These are phyloP conservation scores for Cerceris ruficornis DNA, from an alignment of 2,888 invertebrate species.

Conservation along the genomic window DNA sequence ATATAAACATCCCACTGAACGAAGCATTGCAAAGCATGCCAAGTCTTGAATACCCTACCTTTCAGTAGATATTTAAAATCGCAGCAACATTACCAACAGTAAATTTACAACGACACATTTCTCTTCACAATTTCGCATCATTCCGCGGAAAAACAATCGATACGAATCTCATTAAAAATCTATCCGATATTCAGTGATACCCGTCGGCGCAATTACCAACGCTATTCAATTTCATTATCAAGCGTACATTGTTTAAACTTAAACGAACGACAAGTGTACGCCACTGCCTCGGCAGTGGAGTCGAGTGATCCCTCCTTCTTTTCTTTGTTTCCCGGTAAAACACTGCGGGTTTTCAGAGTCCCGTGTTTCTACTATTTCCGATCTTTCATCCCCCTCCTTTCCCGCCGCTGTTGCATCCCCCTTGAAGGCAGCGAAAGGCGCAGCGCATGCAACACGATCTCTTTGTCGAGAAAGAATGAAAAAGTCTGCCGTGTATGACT, in stretches of 20 bases:
- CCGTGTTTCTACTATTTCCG: conserved; percentile 32
- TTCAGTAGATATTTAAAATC: too few species aligned
- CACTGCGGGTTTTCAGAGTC: conserved; percentile 8
- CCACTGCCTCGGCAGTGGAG: not conserved
- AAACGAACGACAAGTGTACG: not conserved
- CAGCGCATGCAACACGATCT: conserved; percentile 41
- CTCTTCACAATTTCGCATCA: too few species aligned
- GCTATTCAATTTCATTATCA: too few species aligned
- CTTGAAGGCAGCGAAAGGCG: conserved; percentile 49
- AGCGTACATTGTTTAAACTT: not conserved
- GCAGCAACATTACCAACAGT: too few species aligned
- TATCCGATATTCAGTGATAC: too few species aligned
- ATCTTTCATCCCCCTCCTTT: conserved; percentile 25
- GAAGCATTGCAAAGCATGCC: too few species aligned
- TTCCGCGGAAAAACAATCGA: too few species aligned
- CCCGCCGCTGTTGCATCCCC: conserved; percentile 31
- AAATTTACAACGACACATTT: too few species aligned
- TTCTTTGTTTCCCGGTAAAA: conserved; percentile 23
- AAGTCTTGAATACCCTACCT: too few species aligned
- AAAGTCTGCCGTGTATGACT: conserved; percentile 51
- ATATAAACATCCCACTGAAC: too few species aligned
- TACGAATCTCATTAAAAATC: too few species aligned
- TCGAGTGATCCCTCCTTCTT: conserved; percentile 10
- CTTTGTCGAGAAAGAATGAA: conserved; percentile 54
- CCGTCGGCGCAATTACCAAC: too few species aligned